These are phyloP conservation scores for Hymenochirus boettgeri DNA, from an alignment of 2,113 vertebrate genomes.

Conservation along the genomic window DNA sequence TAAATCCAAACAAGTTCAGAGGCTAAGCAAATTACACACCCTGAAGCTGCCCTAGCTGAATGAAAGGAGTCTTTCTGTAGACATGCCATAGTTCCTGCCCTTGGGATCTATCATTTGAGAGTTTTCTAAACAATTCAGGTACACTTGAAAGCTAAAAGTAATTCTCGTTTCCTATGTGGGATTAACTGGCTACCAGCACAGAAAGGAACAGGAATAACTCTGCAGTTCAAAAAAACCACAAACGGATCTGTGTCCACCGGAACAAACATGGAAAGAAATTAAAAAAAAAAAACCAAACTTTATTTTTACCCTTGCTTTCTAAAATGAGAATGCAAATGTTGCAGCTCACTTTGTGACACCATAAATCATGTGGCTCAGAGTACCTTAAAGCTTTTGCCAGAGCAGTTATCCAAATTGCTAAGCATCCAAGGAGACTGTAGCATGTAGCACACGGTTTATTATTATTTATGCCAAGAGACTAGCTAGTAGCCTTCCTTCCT, in stretches of 20 bases:
- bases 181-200: slow-evolving; percentile 70
- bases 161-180: slow-evolving; percentile 83
- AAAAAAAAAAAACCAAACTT: slow-evolving; percentile 3
- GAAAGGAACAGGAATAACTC: slow-evolving; percentile 71
- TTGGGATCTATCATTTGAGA: slow-evolving; percentile 72
- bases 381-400: slow-evolving; percentile 3
- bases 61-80: slow-evolving; percentile 88
- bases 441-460: not conserved
- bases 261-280: slow-evolving; percentile 14
- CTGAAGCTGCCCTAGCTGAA: slow-evolving; percentile 65
- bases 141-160: slow-evolving; percentile 84
- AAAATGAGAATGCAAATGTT: slow-evolving; percentile 7
- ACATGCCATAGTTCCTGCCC: slow-evolving; percentile 67
- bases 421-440: not conserved
- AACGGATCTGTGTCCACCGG: slow-evolving; percentile 37
- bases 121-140: slow-evolving; percentile 82
- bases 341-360: slow-evolving; percentile 2
- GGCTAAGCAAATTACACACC: slow-evolving; percentile 81
- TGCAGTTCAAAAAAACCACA: slow-evolving; percentile 41
- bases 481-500: not conserved
- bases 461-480: not conserved
- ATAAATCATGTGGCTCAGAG: too few species aligned
- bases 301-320: slow-evolving; percentile 21
- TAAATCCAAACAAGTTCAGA: slow-evolving; percentile 76
- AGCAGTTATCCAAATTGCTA: slow-evolving; percentile 16